Evolutionary conservation across 64 coral and sea anemone genomes (phyloP).

Genomic region (Actinia tenebrosa): DNA sequence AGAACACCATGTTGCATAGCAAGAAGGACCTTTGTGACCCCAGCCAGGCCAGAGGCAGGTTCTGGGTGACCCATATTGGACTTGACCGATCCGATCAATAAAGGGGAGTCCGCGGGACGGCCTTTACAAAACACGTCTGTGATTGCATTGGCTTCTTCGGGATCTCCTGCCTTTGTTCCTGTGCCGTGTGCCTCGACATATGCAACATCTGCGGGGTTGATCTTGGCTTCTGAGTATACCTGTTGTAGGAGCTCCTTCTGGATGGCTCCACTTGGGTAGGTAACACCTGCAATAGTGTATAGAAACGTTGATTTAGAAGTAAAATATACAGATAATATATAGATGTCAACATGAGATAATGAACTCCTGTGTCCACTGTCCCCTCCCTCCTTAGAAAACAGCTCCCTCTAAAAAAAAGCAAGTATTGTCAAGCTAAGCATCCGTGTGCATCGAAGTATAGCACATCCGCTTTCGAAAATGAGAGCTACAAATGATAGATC

Average conservation of each 20-base stretch:
- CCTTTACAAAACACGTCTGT: conserved; percentile 57
- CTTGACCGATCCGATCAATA: conserved; percentile 79
- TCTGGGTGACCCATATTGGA: conserved; percentile 87
- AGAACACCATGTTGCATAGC: conserved; percentile 72
- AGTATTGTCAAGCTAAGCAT: too few species aligned
- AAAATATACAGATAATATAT: too few species aligned
- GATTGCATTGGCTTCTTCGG: conserved; percentile 68
- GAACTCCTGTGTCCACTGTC: too few species aligned
- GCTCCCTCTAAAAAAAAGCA: too few species aligned
- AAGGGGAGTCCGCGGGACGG: conserved; percentile 18
- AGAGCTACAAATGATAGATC: too few species aligned
- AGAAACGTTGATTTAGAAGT: neutral
- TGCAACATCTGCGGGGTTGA: conserved; percentile 57
- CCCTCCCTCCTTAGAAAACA: too few species aligned
- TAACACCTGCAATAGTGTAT: conserved; percentile 43
- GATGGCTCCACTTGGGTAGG: conserved; percentile 78
- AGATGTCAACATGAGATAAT: too few species aligned
- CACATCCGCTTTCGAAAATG: too few species aligned
- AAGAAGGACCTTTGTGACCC: conserved; percentile 70
- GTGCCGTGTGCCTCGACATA: conserved; percentile 86
- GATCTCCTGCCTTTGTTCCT: conserved; percentile 81
- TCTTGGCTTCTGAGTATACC: conserved; percentile 71
- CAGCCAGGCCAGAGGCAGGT: conserved; percentile 68
- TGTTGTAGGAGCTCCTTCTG: conserved; percentile 73
- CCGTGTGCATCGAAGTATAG: too few species aligned